Percentiles rank a stretch among this genome's conserved stretches.
Evolutionary conservation across 2,888 invertebrate species (phyloP).

Genomic region (Anagyrus pseudococci): DNA sequence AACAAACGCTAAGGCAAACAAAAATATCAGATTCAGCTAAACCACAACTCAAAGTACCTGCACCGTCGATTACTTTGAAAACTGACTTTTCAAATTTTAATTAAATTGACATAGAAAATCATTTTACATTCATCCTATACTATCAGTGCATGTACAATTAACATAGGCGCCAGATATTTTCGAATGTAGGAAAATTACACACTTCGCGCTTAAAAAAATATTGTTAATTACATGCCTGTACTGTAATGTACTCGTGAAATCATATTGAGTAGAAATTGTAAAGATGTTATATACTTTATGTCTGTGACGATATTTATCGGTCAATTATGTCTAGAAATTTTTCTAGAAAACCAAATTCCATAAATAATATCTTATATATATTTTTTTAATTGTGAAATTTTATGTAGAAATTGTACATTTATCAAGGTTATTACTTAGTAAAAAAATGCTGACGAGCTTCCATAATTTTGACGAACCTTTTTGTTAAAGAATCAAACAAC

Average conservation of each 20-base stretch:
- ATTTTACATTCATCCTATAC: slow-evolving; percentile 4
- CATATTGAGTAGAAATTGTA: slow-evolving; percentile 25
- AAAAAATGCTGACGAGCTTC: slow-evolving; percentile 19
- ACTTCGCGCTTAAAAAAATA: slow-evolving; percentile 3
- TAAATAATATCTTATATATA: slow-evolving; percentile 17
- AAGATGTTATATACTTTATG: slow-evolving; percentile 20
- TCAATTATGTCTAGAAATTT: slow-evolving; percentile 17
- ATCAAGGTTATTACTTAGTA: slow-evolving; percentile 1
- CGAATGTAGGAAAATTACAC: slow-evolving; percentile 21
- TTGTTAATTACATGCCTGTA: slow-evolving; percentile 13
- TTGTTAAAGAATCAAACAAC: slow-evolving; percentile 1
- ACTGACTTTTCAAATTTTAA: slow-evolving; percentile 95
- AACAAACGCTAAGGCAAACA: slow-evolving; percentile 67
- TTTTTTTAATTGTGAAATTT: neutral
- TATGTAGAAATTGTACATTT: slow-evolving; percentile 9
- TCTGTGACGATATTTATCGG: slow-evolving; percentile 28
- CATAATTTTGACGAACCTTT: slow-evolving; percentile 9
- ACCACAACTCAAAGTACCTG: slow-evolving; percentile 55
- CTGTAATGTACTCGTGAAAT: slow-evolving; percentile 14
- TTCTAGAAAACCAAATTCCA: slow-evolving; percentile 15
- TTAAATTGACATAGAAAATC: slow-evolving; percentile 57
- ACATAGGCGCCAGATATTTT: slow-evolving; percentile 28
- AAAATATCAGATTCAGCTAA: slow-evolving; percentile 53
- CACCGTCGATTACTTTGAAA: slow-evolving; percentile 87
- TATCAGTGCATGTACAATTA: slow-evolving; percentile 18